These are phyloP conservation scores for Perccottus glenii DNA, from an alignment of 2,113 vertebrate species.

Conservation along the genomic window DNA sequence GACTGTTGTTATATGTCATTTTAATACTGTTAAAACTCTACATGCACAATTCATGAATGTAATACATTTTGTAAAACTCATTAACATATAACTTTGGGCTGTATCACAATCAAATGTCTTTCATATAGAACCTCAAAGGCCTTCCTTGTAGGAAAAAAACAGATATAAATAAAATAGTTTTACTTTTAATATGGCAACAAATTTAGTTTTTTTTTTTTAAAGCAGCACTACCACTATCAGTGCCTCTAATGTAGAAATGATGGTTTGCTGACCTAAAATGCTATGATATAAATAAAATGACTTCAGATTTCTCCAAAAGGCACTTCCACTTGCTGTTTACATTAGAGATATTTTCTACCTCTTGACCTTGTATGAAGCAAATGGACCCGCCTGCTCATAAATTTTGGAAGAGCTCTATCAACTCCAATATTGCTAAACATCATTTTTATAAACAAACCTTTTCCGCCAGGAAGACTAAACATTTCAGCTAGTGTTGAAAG, in stretches of 20 bases:
- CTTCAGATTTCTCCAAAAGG: slow-evolving; percentile 20
- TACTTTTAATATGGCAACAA: no score
- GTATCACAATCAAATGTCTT: slow-evolving; percentile 26
- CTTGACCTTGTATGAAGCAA: slow-evolving; percentile 44
- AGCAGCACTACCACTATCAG: slow-evolving; percentile 4
- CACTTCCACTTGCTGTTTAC: slow-evolving; percentile 55
- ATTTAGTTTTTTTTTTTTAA: not conserved
- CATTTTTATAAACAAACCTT: no score
- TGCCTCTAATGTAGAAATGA: not conserved
- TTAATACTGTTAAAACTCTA: slow-evolving; percentile 50
- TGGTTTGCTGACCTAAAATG: not conserved
- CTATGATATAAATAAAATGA: not conserved
- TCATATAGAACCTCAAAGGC: slow-evolving; percentile 6
- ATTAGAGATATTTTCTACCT: slow-evolving; percentile 65
- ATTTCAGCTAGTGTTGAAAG: slow-evolving; percentile 11
- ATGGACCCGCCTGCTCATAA: slow-evolving; percentile 34
- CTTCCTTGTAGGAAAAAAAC: not conserved
- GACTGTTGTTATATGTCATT: slow-evolving; percentile 28
- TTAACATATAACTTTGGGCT: slow-evolving; percentile 10
- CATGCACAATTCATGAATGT: slow-evolving; percentile 58
- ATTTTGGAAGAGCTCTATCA: slow-evolving; percentile 29
- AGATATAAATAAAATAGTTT: no score
- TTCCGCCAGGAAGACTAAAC: no score
- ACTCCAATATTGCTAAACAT: no score
- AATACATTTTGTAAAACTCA: slow-evolving; percentile 32